Evolutionary conservation across 2,888 invertebrate species (phyloP).

Genomic region (Mellilla xanthometata): DNA sequence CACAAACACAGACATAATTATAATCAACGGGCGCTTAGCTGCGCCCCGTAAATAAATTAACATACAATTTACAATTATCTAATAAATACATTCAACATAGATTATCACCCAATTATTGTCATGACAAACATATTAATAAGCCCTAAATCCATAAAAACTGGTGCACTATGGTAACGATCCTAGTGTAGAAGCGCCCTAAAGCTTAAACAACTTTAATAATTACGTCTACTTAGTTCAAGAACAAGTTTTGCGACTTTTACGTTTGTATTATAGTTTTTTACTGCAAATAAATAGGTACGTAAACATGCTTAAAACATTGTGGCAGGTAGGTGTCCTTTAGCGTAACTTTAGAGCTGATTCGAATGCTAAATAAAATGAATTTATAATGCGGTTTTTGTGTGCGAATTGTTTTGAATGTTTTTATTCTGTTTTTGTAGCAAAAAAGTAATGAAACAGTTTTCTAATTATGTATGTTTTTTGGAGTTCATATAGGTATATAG

Average conservation of each 20-base stretch:
- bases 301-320: constrained; percentile 7
- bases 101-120: background rate
- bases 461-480: too few relatives aligned
- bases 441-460: background rate
- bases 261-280: constrained; percentile 13
- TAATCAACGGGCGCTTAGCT: too few relatives aligned
- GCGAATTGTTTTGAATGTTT: background rate
- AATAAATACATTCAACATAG: background rate
- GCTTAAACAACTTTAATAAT: constrained; percentile 11
- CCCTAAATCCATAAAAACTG: background rate
- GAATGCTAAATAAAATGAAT: constrained; percentile 7
- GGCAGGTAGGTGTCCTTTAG: constrained; percentile 8
- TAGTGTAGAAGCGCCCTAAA: background rate
- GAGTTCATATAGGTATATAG: too few relatives aligned
- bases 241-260: constrained; percentile 24
- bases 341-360: background rate
- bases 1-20: background rate
- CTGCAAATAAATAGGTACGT: constrained; percentile 6
- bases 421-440: background rate
- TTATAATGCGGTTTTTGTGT: constrained; percentile 1
- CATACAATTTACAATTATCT: too few relatives aligned
- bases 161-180: too few relatives aligned
- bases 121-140: background rate
- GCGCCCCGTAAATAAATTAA: background rate
- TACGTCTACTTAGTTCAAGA: constrained; percentile 6